A percentile compares a stretch with the other conserved stretches of the same genome.
phyloP scores from a whole-genome alignment of 2,113 vertebrate species.

The Colossoma macropomum region DNA sequence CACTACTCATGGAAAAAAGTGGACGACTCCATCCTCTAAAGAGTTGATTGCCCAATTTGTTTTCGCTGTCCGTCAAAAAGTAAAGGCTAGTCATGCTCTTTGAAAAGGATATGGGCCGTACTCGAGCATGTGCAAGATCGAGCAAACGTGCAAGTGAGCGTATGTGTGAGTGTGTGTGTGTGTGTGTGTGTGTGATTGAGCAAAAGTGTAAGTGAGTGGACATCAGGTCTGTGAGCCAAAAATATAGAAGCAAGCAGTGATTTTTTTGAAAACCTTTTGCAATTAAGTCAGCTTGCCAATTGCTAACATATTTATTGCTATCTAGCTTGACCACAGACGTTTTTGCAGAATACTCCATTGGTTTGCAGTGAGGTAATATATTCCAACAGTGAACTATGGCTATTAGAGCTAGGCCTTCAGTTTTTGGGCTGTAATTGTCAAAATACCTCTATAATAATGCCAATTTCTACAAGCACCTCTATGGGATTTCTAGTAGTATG shows the following conservation, averaged over 20 bases:
- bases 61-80: constrained; percentile 5
- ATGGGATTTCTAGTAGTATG: no score
- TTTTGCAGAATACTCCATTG: no score
- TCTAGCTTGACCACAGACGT: no score
- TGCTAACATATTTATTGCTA: no score
- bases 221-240: neutral
- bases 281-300: no score
- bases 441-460: no score
- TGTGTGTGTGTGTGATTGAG: constrained; percentile 18
- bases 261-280: no score
- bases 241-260: neutral
- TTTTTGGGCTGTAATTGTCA: no score
- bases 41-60: constrained; percentile 50
- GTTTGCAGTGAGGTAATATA: no score
- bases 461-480: no score
- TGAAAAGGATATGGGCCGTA: constrained; percentile 43
- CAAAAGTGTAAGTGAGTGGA: neutral
- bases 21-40: constrained; percentile 40
- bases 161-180: constrained; percentile 10
- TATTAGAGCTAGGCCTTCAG: no score
- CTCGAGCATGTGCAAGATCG: constrained; percentile 7
- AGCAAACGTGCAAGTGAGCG: constrained; percentile 13
- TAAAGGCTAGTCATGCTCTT: constrained; percentile 6
- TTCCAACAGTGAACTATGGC: no score
- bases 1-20: constrained; percentile 14